Evolutionary conservation across 2,113 vertebrate genomes (phyloP), one percentile per base, ranked within the genome.

Genomic region (Excalfactoria chinensis): DNA sequence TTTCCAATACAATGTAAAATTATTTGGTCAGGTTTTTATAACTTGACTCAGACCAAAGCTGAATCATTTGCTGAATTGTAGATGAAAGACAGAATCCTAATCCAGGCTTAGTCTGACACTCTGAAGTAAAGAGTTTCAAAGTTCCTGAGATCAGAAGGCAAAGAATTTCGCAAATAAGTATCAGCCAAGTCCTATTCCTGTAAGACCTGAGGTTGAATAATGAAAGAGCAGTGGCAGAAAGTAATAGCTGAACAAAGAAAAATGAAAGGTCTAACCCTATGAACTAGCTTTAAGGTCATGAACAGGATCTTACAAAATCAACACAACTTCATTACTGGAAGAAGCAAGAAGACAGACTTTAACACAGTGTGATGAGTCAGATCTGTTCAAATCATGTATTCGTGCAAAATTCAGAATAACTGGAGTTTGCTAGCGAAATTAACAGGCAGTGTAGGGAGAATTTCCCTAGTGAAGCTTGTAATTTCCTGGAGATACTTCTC

Each of bases 301-400:
- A 80, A 83, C 71, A 85, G 71, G 64, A 93, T 95, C 84, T 94
- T 96, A 90, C 87, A 94, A 94, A 94, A 95, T 89, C 86, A 71
- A 94, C 93, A 91, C 25, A 83, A 83, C 80, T 90, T 94, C 71
- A 55, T 96, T 96, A 95, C 93, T 91, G 93, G 90, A 96, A 96
- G 70, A 95, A 94, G 49, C 55, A 71, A 87, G 92, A 88, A 82
- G 93, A 82, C 86, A 93, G 37, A 85, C 81, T 90, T 86, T 49
- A 60, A 30, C 41, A 82, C 28, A 84, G 77, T 82, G 51, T 70
- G 81, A 49, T 92, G 94, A 96, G 74, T 96, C 94, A 95, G 28
- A 59, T 92, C 74, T 87, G 91, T 58, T 95, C 84, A 93, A 94
- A 34, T 93, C 81, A 76, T 87, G 68, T 79, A 73, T 93, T 87